Evolutionary conservation across 2,888 invertebrate genomes (phyloP), one percentile per base, ranked within the genome.

Genomic region (Campaea margaritaria): DNA sequence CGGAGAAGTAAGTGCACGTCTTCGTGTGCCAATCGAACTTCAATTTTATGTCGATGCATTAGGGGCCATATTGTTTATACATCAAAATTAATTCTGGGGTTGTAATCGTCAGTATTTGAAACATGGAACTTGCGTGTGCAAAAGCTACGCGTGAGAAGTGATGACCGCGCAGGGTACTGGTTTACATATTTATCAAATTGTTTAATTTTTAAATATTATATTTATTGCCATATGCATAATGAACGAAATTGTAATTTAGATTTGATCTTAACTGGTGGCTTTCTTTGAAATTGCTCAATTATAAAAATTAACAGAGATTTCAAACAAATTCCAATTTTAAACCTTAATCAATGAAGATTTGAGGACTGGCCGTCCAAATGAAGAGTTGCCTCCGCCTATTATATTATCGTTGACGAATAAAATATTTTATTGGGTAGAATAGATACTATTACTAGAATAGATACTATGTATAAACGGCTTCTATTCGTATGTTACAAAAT

Each of bases 111-210:
- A 45, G 13, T 15, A 41, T 50, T 42, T 55, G 42, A 43, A 70
- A 68, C 65, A 64, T 55, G 21, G 31, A 62, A 52, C 50, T 76
- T 74, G 84, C 83, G 81, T 84, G 84, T 62, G 66, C 31, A 15
- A 48, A 36, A 58, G 58, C 57, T 47, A 60, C 56, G 70, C 71
- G 66, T 78, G 76, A 78, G 69, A 61, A 27, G 46, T 42, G 10
- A 69, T 62, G 41, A 34, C 58, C 56, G 45, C 54, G 21, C 2
- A 3, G 21, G 21, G n/a, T n/a, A n/a, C n/a, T 47, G 45, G 42
- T 73, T 70, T 48, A 64, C 44, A 64, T 68, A 59, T 64, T 70
- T 62, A 64, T 52, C 58, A 65, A 73, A 73, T 69, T 48, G 39
- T 45, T 46, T 58, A 62, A 49, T 56, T 46, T 58, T 39, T 39